Conservation (phyloP, 1,140 invertebrate genomes). For the Saxidomus purpurata region DNA sequence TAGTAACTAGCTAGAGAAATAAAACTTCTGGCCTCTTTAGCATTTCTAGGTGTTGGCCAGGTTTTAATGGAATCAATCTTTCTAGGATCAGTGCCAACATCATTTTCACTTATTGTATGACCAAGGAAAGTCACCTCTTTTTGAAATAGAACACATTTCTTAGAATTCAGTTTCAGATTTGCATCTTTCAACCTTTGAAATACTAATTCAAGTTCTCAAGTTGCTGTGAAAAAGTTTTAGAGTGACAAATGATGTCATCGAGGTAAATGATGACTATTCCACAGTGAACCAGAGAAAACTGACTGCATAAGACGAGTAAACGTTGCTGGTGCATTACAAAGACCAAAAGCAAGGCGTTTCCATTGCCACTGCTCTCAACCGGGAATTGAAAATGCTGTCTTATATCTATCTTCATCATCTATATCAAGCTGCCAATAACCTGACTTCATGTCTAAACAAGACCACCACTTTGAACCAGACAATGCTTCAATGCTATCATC, state of each 20-base stretch:
- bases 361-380: constrained; percentile 4
- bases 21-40: constrained; percentile 65
- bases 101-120: not conserved
- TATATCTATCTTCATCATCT: constrained; percentile 30
- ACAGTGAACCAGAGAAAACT: not conserved
- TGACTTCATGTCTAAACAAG: constrained; percentile 43
- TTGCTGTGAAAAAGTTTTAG: not conserved
- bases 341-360: not conserved
- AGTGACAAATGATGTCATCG: not conserved
- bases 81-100: constrained; percentile 1
- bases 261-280: constrained; percentile 17
- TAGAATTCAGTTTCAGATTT: constrained; percentile 11
- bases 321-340: not conserved
- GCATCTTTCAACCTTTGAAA: not conserved
- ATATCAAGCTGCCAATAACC: constrained; percentile 35
- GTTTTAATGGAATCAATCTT: constrained; percentile 34
- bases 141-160: constrained; percentile 35
- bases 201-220: not conserved
- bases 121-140: not conserved
- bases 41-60: constrained; percentile 66
- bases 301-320: constrained; percentile 1
- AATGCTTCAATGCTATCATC: constrained; percentile 24
- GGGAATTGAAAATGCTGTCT: constrained; percentile 36
- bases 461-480: constrained; percentile 7
- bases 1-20: constrained; percentile 61